Conservation (phyloP, 1,140 invertebrate genomes). For the Monomorium pharaonis region DNA sequence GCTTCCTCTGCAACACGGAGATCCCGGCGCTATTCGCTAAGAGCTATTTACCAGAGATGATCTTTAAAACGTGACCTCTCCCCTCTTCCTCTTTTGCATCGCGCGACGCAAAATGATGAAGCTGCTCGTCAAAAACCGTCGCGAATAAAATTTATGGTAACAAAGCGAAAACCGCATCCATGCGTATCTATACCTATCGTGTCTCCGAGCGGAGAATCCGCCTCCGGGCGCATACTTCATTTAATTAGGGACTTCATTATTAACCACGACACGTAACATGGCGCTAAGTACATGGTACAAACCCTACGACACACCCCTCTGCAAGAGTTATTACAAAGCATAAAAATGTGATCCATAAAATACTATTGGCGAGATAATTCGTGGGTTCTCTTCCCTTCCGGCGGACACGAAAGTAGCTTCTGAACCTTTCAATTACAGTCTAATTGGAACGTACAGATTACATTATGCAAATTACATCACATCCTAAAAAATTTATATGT, state of each 20-base stretch:
- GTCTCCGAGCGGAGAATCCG: background rate
- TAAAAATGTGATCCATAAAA: background rate
- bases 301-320: background rate
- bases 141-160: constrained; percentile 17
- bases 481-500: constrained; percentile 54
- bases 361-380: background rate
- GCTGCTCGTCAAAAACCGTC: background rate
- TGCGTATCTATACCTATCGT: background rate
- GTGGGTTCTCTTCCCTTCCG: background rate
- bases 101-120: background rate
- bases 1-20: constrained; percentile 60
- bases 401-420: background rate
- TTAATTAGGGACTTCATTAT: constrained; percentile 50
- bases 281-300: background rate
- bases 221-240: background rate
- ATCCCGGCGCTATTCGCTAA: constrained; percentile 51
- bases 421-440: constrained; percentile 60
- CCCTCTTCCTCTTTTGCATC: background rate
- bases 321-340: background rate
- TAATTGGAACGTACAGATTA: constrained; percentile 32
- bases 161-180: background rate
- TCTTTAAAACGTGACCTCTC: constrained; percentile 17
- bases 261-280: constrained; percentile 29
- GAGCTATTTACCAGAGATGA: constrained; percentile 49
- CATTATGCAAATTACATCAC: constrained; percentile 54